Percentiles rank a stretch among this genome's conserved stretches.
Conservation (phyloP, 2,797 vertebrate species). For the Tamandua tetradactyla region DNA sequence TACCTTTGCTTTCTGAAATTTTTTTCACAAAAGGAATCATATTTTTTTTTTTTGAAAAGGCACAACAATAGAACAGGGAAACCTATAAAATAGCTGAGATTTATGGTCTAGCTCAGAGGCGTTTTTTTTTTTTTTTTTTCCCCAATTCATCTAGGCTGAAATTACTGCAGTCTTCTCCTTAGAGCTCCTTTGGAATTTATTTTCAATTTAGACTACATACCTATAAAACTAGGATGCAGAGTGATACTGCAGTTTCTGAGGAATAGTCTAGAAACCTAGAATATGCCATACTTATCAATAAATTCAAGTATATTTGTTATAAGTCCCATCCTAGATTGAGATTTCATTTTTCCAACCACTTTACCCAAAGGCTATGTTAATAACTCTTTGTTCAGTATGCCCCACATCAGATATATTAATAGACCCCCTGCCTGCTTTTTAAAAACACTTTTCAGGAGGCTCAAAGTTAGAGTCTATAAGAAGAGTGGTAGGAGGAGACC, state of each 20-base stretch:
- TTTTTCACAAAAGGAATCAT: slow-evolving; percentile 56
- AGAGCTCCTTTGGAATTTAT: slow-evolving; percentile 58
- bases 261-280: slow-evolving; percentile 38
- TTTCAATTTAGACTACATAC: slow-evolving; percentile 59
- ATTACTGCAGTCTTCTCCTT: slow-evolving; percentile 61
- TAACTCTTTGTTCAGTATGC: background rate
- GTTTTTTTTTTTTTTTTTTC: slow-evolving; percentile 39
- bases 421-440: background rate
- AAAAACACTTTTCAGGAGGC: background rate
- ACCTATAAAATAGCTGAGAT: slow-evolving; percentile 60
- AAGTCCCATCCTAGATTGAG: background rate
- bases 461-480: background rate
- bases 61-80: slow-evolving; percentile 23
- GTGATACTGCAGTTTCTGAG: slow-evolving; percentile 60
- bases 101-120: slow-evolving; percentile 63
- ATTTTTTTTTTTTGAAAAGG: slow-evolving; percentile 23
- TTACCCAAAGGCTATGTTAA: background rate
- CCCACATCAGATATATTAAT: background rate
- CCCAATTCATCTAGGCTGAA: slow-evolving; percentile 56
- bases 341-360: background rate
- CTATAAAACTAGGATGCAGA: slow-evolving; percentile 60
- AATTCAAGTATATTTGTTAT: background rate
- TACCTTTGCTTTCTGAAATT: slow-evolving; percentile 32
- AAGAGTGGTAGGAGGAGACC: background rate
- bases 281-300: background rate